Percentiles rank a stretch among this genome's conserved stretches.
phyloP scores from a whole-genome alignment of 1,140 invertebrate genomes.

The Atopsyche davidsoni region DNA sequence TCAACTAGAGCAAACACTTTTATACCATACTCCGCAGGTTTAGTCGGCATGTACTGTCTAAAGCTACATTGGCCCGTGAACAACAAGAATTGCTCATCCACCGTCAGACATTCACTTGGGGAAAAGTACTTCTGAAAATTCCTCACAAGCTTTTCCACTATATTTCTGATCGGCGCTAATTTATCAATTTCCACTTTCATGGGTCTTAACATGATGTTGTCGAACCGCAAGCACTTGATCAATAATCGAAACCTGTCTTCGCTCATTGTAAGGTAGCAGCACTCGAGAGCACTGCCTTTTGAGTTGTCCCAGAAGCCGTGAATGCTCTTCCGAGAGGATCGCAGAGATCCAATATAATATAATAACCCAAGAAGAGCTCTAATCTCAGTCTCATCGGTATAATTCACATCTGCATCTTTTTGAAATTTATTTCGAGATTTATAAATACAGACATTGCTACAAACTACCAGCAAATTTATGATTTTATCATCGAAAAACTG shows the following conservation, averaged over 20 bases:
- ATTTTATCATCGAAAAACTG: neutral
- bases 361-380: neutral
- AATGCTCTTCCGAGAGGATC: neutral
- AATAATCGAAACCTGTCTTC: neutral
- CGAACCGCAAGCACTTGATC: neutral
- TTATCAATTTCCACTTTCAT: neutral
- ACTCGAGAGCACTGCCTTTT: neutral
- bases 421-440: too few relatives aligned
- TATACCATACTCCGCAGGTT: conserved; percentile 42
- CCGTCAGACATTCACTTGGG: conserved; percentile 2
- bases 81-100: conserved; percentile 1
- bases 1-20: conserved; percentile 35
- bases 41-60: conserved; percentile 37
- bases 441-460: neutral
- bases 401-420: neutral
- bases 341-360: neutral
- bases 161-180: neutral
- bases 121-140: neutral
- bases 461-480: neutral
- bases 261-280: neutral
- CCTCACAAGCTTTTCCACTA: neutral
- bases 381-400: neutral
- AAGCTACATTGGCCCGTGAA: conserved; percentile 32
- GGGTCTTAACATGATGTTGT: neutral
- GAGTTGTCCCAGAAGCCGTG: neutral